Evolutionary conservation across 2,113 vertebrate species (phyloP).

Genomic region (Melanotaenia duboulayi): DNA sequence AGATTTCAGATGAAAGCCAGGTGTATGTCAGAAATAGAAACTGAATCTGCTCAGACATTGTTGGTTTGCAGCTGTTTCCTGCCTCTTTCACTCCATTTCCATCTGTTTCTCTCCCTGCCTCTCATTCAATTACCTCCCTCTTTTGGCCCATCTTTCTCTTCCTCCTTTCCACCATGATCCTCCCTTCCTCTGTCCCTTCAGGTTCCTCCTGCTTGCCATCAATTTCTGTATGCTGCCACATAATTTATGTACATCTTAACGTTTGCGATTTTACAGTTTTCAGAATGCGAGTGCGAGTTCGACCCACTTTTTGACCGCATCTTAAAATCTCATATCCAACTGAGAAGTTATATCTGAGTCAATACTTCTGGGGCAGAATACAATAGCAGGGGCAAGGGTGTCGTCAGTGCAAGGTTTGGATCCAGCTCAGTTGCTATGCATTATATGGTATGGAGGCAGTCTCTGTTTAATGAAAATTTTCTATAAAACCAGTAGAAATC

Average conservation of each 20-base stretch:
- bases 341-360: conserved; percentile 37
- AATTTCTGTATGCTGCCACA: not conserved
- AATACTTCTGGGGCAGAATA: conserved; percentile 19
- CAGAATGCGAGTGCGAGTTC: conserved; percentile 22
- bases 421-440: conserved; percentile 6
- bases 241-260: conserved; percentile 20
- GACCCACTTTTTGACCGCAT: conserved; percentile 58
- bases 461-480: not conserved
- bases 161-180: not conserved
- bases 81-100: conserved; percentile 27
- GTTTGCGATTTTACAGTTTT: conserved; percentile 6
- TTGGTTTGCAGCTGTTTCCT: conserved; percentile 54
- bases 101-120: conserved; percentile 15
- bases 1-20: conserved; percentile 58
- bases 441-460: not conserved
- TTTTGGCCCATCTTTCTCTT: not conserved
- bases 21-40: conserved; percentile 64
- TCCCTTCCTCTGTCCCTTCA: conserved; percentile 3
- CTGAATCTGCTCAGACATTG: conserved; percentile 37
- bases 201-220: conserved; percentile 2
- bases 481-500: too few species aligned
- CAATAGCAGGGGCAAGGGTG: conserved; percentile 10
- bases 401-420: conserved; percentile 9
- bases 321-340: conserved; percentile 46
- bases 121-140: conserved; percentile 4